Evolutionary conservation across 2,888 invertebrate species (phyloP).

Genomic region (Drosophila buzzatii): DNA sequence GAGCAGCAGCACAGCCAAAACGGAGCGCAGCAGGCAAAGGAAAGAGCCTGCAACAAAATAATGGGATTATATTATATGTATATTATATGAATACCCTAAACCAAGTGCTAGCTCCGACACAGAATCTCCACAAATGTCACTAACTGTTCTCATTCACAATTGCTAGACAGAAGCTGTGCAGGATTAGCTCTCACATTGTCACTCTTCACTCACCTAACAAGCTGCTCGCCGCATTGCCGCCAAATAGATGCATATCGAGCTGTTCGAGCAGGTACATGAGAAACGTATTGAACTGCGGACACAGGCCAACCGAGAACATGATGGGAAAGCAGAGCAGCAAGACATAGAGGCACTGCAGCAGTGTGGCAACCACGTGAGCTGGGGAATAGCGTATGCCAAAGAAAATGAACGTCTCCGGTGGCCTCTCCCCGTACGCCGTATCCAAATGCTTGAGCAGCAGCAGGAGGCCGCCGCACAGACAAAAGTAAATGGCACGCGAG

Average conservation of each 20-base stretch:
- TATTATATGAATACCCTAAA: neutral
- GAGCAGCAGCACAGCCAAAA: constrained; percentile 91
- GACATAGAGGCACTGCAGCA: constrained; percentile 91
- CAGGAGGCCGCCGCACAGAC: constrained; percentile 89
- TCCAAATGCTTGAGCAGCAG: constrained; percentile 83
- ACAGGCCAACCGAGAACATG: constrained; percentile 96
- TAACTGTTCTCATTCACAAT: no score
- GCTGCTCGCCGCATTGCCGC: constrained; percentile 94
- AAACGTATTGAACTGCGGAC: constrained; percentile 99
- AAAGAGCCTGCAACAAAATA: constrained; percentile 86
- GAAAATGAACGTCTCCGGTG: constrained; percentile 61
- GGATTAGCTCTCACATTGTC: neutral
- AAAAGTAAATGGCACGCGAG: constrained; percentile 97
- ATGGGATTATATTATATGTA: neutral
- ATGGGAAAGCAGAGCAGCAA: constrained; percentile 96
- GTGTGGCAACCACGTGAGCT: constrained; percentile 88
- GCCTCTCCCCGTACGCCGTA: constrained; percentile 65
- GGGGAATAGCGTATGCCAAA: constrained; percentile 85
- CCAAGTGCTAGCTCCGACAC: neutral
- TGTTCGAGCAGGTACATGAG: constrained; percentile 98
- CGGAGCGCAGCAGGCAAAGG: constrained; percentile 92
- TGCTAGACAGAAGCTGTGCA: no score
- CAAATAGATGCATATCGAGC: constrained; percentile 95
- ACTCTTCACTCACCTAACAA: constrained; percentile 87
- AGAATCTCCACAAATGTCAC: no score